These are phyloP conservation scores for Cygnus buccinator DNA, from an alignment of 2,113 vertebrate species.

Conservation along the genomic window DNA sequence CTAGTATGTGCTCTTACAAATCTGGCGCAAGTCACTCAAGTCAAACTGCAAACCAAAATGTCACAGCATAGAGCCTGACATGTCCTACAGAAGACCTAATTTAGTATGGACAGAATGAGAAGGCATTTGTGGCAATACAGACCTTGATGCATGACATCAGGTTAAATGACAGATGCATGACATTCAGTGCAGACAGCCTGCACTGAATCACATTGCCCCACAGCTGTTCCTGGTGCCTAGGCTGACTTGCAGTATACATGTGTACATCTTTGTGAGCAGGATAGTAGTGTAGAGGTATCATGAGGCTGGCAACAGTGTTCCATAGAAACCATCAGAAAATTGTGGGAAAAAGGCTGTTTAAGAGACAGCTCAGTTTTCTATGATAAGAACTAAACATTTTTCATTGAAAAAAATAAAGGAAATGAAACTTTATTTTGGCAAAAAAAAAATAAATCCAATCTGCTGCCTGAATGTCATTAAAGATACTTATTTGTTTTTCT, in stretches of 20 bases:
- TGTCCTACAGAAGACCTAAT: not conserved
- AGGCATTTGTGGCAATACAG: not conserved
- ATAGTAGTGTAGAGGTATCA: not conserved
- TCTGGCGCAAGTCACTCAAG: not conserved
- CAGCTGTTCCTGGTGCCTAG: not conserved
- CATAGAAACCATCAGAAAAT: not conserved
- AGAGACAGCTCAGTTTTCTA: not conserved
- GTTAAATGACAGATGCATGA: too few species aligned
- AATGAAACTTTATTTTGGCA: not conserved
- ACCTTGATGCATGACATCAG: not conserved
- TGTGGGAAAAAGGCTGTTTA: not conserved
- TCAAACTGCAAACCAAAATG: not conserved
- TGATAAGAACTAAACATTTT: not conserved
- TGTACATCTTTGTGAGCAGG: not conserved
- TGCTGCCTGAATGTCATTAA: not conserved
- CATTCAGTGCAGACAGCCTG: not conserved
- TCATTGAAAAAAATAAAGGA: conserved; percentile 1
- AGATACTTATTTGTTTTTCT: not conserved
- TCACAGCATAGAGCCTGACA: not conserved
- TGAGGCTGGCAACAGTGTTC: not conserved
- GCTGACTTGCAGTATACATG: not conserved
- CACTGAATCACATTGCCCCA: not conserved
- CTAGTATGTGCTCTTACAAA: not conserved
- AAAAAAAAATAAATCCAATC: not conserved
- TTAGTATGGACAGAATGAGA: not conserved